Conservation (phyloP, 53 echinoderm and acorn worm species). For the Zoroaster sp. region DNA sequence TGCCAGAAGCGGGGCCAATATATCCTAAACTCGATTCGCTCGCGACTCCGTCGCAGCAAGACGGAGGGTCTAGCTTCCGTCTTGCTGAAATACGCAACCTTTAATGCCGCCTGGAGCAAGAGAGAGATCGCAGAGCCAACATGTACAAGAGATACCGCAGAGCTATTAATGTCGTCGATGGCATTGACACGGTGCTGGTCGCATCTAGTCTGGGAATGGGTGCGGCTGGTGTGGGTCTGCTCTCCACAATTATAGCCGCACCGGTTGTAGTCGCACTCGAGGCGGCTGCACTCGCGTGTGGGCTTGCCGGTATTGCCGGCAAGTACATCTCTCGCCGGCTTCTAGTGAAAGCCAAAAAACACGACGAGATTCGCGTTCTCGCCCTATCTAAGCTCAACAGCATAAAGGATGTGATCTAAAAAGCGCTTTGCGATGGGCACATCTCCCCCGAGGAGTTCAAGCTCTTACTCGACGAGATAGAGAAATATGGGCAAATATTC, state of each 20-base stretch:
- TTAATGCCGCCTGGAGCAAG: neutral
- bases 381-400: slow-evolving; percentile 12
- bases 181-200: neutral
- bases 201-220: neutral
- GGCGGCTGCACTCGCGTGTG: too few species aligned
- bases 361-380: slow-evolving; percentile 25
- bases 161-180: neutral
- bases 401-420: too few species aligned
- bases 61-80: neutral
- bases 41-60: neutral
- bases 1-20: neutral
- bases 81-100: slow-evolving; percentile 3
- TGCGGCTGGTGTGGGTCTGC: slow-evolving; percentile 2
- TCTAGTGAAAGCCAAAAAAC: too few species aligned
- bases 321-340: slow-evolving; percentile 1
- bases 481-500: neutral
- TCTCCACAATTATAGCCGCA: slow-evolving; percentile 13
- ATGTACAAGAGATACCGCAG: neutral
- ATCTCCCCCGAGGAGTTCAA: slow-evolving; percentile 25
- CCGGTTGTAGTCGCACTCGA: too few species aligned
- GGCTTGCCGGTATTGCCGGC: neutral
- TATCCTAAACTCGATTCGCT: neutral
- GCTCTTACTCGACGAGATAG: too few species aligned
- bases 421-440: neutral
- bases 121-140: neutral